A percentile compares a stretch with the other conserved stretches of the same genome.
These are phyloP conservation scores for Epinephelus awoara DNA, from an alignment of 2,797 vertebrate species.

Conservation along the genomic window DNA sequence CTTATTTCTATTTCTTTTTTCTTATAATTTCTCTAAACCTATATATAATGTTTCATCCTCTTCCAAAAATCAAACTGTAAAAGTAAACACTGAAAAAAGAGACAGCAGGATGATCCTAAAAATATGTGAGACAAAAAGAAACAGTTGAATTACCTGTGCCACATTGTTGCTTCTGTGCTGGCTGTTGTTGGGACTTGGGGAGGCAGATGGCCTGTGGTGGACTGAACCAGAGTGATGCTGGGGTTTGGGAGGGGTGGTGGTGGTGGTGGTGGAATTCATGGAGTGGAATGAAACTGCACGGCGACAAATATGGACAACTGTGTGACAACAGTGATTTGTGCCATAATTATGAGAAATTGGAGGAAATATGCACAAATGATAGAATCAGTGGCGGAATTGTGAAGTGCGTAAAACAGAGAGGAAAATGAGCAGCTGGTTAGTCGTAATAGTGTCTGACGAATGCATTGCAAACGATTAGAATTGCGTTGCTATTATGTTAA, in stretches of 20 bases:
- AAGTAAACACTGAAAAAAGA: background rate
- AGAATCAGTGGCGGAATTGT: slow-evolving; percentile 40
- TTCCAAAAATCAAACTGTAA: background rate
- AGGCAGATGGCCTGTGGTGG: slow-evolving; percentile 48
- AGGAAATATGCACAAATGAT: slow-evolving; percentile 29
- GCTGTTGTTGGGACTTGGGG: slow-evolving; percentile 52
- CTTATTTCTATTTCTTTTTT: too few relatives aligned
- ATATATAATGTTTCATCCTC: background rate
- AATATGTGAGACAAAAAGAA: background rate
- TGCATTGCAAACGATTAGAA: background rate
- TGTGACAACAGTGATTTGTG: slow-evolving; percentile 50
- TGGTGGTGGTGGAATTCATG: slow-evolving; percentile 79
- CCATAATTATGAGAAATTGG: slow-evolving; percentile 31
- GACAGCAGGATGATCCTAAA: background rate
- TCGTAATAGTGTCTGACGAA: background rate
- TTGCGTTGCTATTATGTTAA: background rate
- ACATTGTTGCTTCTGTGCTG: slow-evolving; percentile 58
- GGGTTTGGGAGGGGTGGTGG: slow-evolving; percentile 66
- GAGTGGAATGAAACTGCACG: slow-evolving; percentile 98
- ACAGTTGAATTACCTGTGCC: slow-evolving; percentile 68
- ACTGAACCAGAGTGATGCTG: slow-evolving; percentile 51
- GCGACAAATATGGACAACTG: slow-evolving; percentile 98
- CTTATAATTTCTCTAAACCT: too few relatives aligned
- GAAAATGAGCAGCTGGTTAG: slow-evolving; percentile 72
- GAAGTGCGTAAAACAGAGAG: slow-evolving; percentile 40